Base-by-base conservation (phyloP, 1,140 invertebrate species). In the Manduca sexta region DNA sequence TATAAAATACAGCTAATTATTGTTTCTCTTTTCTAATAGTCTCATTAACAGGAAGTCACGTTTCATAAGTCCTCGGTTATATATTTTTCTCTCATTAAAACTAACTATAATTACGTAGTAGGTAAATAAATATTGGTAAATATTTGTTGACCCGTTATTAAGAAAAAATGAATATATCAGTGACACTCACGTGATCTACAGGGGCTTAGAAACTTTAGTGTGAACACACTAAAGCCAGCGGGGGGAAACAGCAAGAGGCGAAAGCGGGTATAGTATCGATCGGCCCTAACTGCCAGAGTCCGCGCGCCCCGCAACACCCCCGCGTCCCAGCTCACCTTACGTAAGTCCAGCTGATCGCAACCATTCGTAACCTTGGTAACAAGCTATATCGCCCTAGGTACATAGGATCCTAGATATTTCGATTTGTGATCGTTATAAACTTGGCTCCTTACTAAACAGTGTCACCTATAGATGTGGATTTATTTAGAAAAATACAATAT, bases 291-390 rank as follows among this genome's bases (percentile, higher is more conserved):
- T 54, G 58, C 42, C 37, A 43, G 30, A 44, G 7, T 59, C 53
- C 57, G 21, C 39, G 17, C 33, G 41, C 47, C 46, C 57, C 47
- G 12, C 58, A 38, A 56, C 56, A 18, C 39, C 49, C 53, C 52
- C 39, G 49, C 53, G 39, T 49, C 59, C 62, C 42, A 63, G 58
- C 65, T 52, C 56, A 66, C 74, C 71, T 84, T 84, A 84, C 80
- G 74, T 84, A 84, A 84, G 71, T 68, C 69, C 80, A 84, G 80
- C 80, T 84, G 80, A 84, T 82, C 74, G 69, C 74, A 77, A 69
- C 80, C 69, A 77, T 73, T 77, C 56, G 74, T 82, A 84, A 81
- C 80, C 78, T 84, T 84, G 78, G 67, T 71, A 69, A 84, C 80
- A 64, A 72, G 64, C 61, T 63, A 15, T 31, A 13, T n/a, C n/a